Conservation (phyloP, 1,140 invertebrate species). For the Drosophila dunni region DNA sequence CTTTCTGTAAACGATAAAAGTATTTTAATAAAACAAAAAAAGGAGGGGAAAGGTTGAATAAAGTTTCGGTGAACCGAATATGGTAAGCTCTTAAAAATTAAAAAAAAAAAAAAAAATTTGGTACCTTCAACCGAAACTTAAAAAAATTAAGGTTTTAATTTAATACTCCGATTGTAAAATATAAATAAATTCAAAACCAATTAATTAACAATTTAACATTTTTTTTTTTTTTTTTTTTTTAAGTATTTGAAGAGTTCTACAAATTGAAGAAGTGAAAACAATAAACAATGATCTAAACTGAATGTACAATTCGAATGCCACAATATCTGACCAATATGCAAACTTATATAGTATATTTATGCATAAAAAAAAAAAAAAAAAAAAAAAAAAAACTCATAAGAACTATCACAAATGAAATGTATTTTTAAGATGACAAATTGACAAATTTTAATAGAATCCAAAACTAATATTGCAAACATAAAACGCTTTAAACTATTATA, state of each 20-base stretch:
- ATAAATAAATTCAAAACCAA: no score
- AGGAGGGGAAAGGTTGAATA: neutral
- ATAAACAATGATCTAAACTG: conserved; percentile 54
- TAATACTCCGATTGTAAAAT: no score
- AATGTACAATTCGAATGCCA: conserved; percentile 61
- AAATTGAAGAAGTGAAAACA: conserved; percentile 22
- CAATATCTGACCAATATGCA: conserved; percentile 58
- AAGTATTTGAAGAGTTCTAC: no score
- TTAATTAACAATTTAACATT: no score
- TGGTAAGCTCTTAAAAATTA: neutral
- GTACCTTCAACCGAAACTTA: no score
- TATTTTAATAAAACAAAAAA: conserved; percentile 29
- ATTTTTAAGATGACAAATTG: conserved; percentile 53
- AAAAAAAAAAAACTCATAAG: conserved; percentile 26
- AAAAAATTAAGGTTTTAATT: no score
- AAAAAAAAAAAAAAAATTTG: neutral
- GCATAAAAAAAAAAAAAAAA: conserved; percentile 7
- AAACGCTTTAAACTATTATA: conserved; percentile 44
- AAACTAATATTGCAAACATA: conserved; percentile 33
- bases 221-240: no score
- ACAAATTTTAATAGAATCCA: conserved; percentile 69
- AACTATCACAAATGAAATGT: conserved; percentile 53
- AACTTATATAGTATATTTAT: conserved; percentile 36
- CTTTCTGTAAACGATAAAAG: conserved; percentile 19
- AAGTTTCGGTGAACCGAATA: conserved; percentile 7